Evolutionary conservation across 1,140 invertebrate species (phyloP), one percentile per base, ranked within the genome.

Genomic region (Oryzaephilus surinamensis): DNA sequence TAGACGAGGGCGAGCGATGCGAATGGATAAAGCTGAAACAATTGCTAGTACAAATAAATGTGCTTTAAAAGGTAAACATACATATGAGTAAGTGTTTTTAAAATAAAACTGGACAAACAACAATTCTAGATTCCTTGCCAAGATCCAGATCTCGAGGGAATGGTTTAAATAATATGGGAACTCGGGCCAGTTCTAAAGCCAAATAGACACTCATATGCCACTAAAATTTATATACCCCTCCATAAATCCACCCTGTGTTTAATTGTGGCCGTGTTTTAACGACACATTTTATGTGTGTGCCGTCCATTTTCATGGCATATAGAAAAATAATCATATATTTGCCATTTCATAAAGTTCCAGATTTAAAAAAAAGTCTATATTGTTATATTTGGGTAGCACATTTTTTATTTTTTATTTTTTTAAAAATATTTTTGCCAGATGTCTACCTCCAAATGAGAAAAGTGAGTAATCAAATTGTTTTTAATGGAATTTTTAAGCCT

Each of bases 1-100:
- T 58, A 74, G 81, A 47, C 73, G 82, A 48, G 83, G 83, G 21
- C 70, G 79, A 54, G 76, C 76, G 45, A 77, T 83, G 67, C 71
- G 82, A 31, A 72, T 69, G 41, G 80, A 76, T 53, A 73, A 73
- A 45, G 66, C 72, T 3, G 62, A 67, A 41, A 64, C 38, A 60
- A 64, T 40, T 43, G 37, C 44, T 23, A 39, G 45, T 34, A 40
- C 21, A 23, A 38, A 31, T 21, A 35, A 38, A 11, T 41, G 32
- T 38, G 16, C 36, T 31, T 16, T 28, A 13, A 32, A 31, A 42
- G 34, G 28, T 31, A 29, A 23, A 28, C 30, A 14, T 15, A 32
- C 10, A 8, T 27, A 5, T 20, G 6, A 32, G n/a, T n/a, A 31
- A 13, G 5, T 29, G 23, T 29, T 14, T 41, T 12, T 28, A 12